These are phyloP conservation scores for Pseudoatta argentina DNA, from an alignment of 1,140 invertebrate species.

Conservation along the genomic window DNA sequence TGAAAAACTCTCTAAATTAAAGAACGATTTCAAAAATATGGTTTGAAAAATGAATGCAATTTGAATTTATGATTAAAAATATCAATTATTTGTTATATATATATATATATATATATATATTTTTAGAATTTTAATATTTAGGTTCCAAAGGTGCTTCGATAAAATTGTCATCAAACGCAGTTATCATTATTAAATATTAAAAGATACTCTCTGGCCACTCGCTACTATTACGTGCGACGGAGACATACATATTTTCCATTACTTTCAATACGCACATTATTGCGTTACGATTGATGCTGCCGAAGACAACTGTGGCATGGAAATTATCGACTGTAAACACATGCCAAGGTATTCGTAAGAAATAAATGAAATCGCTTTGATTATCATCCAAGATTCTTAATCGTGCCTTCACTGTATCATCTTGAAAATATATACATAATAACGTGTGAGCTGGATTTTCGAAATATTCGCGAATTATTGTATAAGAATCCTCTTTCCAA, in stretches of 20 bases:
- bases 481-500: constrained; percentile 88
- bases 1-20: not conserved
- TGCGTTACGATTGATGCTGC: constrained; percentile 88
- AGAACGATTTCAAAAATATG: not conserved
- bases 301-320: constrained; percentile 90
- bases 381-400: constrained; percentile 87
- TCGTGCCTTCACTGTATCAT: constrained; percentile 85
- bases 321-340: constrained; percentile 90
- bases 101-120: too few species aligned
- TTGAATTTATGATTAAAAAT: not conserved
- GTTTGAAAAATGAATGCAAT: constrained; percentile 5
- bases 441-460: constrained; percentile 87
- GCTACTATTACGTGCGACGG: constrained; percentile 88
- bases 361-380: constrained; percentile 89
- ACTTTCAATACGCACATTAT: constrained; percentile 89
- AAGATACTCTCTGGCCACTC: constrained; percentile 90
- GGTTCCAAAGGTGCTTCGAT: not conserved
- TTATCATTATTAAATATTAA: not conserved
- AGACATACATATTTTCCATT: constrained; percentile 89
- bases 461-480: constrained; percentile 88
- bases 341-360: constrained; percentile 88
- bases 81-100: not conserved
- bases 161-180: not conserved
- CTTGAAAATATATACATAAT: constrained; percentile 88
- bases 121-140: not conserved